A percentile compares a stretch with the other conserved stretches of the same genome.
Conservation (phyloP, 2,888 invertebrate genomes). For the Pachymerium ferrugineum region DNA sequence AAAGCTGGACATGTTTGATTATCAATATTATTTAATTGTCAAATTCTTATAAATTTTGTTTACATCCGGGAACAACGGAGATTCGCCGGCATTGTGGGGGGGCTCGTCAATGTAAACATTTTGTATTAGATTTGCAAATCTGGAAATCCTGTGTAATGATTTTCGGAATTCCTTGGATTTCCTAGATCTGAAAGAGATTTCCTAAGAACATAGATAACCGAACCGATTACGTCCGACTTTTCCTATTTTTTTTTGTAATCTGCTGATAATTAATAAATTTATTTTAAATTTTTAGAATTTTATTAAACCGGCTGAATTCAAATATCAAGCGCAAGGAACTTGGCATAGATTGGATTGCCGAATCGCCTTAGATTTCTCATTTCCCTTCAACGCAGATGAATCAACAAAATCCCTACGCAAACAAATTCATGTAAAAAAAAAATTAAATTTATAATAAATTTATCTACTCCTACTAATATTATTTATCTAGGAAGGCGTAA, state of each 20-base stretch:
- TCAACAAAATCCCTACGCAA: slow-evolving; percentile 58
- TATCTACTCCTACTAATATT: neutral
- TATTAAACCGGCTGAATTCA: slow-evolving; percentile 68
- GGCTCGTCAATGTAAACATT: no score
- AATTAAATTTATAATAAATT: neutral
- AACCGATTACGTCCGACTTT: neutral
- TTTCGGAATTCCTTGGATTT: no score
- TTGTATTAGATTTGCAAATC: no score
- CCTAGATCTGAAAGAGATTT: no score
- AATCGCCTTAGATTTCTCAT: slow-evolving; percentile 68
- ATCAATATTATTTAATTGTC: neutral
- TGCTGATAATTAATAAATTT: no score
- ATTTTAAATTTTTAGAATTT: no score
- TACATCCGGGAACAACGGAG: no score
- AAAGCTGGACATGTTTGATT: no score
- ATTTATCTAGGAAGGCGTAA: slow-evolving; percentile 40
- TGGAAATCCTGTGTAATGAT: no score
- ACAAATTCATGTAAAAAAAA: slow-evolving; percentile 58
- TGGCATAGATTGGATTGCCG: slow-evolving; percentile 73
- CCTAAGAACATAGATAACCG: no score
- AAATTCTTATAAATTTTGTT: neutral
- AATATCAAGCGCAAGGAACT: slow-evolving; percentile 62
- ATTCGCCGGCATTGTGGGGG: no score
- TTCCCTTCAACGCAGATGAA: slow-evolving; percentile 61
- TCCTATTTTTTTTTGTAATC: neutral